phyloP scores from a whole-genome alignment of 2,113 vertebrate genomes.

The Perognathus longimembris region DNA sequence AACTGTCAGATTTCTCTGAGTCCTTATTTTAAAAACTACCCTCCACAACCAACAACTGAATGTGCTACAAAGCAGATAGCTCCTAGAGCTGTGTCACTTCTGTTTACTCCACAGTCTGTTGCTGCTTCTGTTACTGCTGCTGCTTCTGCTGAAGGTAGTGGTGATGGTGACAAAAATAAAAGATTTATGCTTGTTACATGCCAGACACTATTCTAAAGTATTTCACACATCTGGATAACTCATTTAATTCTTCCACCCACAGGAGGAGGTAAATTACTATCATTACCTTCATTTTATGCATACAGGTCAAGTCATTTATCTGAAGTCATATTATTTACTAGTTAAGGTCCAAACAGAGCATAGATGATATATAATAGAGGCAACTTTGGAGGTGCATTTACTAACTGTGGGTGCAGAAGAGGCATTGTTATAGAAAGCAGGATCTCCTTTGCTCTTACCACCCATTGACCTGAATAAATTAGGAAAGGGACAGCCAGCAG shows the following conservation, averaged over 20 bases:
- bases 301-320: slow-evolving; percentile 25
- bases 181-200: not conserved
- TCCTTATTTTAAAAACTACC: slow-evolving; percentile 38
- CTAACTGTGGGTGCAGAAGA: not conserved
- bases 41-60: not conserved
- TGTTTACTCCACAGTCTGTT: not conserved
- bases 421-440: not conserved
- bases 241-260: not conserved
- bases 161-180: slow-evolving; percentile 8
- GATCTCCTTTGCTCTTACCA: not conserved
- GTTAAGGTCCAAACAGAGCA: slow-evolving; percentile 21
- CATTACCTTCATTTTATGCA: slow-evolving; percentile 17
- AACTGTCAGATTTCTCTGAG: slow-evolving; percentile 44
- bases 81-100: not conserved
- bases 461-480: not conserved
- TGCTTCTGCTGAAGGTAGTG: not conserved
- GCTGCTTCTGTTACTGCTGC: too few species aligned
- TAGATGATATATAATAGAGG: not conserved
- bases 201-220: not conserved
- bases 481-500: not conserved
- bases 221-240: slow-evolving; percentile 31
- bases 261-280: slow-evolving; percentile 1
- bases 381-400: slow-evolving; percentile 27
- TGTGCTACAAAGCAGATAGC: not conserved
- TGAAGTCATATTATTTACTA: slow-evolving; percentile 2